These are phyloP conservation scores for Passerculus sandwichensis DNA, from an alignment of 2,797 vertebrate species.

Conservation along the genomic window DNA sequence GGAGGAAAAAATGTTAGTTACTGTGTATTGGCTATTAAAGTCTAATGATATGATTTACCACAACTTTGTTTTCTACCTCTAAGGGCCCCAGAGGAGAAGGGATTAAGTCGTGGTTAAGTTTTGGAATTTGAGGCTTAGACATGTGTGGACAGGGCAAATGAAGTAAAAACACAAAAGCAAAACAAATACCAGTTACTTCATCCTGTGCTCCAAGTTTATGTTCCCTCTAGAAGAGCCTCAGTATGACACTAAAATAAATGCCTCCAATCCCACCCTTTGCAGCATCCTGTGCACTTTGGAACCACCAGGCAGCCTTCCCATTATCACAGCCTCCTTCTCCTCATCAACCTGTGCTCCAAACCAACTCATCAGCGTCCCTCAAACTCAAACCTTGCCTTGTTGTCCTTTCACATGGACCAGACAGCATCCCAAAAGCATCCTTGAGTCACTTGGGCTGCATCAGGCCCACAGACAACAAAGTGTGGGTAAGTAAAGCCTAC, in stretches of 20 bases:
- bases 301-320: not conserved
- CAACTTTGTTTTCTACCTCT: constrained; percentile 53
- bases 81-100: constrained; percentile 9
- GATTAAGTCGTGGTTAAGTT: constrained; percentile 19
- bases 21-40: constrained; percentile 43
- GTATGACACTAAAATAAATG: not conserved
- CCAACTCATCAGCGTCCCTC: not conserved
- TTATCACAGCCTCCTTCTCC: not conserved
- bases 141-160: not conserved
- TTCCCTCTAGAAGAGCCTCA: not conserved
- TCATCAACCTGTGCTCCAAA: not conserved
- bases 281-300: not conserved
- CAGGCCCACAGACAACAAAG: not conserved
- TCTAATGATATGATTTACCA: constrained; percentile 56
- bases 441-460: not conserved
- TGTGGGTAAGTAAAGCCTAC: not conserved
- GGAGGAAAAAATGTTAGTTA: constrained; percentile 48
- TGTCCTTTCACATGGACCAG: not conserved
- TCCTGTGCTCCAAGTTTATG: not conserved
- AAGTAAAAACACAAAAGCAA: not conserved
- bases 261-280: not conserved
- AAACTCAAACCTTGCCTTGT: not conserved
- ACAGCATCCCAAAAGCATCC: not conserved
- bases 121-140: constrained; percentile 31
- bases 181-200: not conserved